phyloP scores from a whole-genome alignment of 2,113 vertebrate species.

The Eubucco bourcierii region DNA sequence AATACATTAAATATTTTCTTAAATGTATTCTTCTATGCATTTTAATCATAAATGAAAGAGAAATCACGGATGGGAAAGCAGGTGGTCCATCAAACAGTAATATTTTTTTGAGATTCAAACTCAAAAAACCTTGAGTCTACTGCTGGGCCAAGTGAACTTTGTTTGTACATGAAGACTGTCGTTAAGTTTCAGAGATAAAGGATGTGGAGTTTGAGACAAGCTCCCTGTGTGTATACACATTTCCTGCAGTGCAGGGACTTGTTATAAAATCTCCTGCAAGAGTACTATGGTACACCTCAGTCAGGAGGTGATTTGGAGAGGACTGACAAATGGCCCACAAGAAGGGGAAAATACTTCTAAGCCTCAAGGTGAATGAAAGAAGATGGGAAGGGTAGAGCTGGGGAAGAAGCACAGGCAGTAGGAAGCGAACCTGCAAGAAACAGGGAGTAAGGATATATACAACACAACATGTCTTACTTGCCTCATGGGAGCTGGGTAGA shows the following conservation, averaged over 20 bases:
- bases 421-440: not conserved
- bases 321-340: not conserved
- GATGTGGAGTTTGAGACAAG: not conserved
- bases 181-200: constrained; percentile 1
- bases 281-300: not conserved
- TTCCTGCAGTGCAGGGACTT: constrained; percentile 16
- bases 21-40: not conserved
- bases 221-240: not conserved
- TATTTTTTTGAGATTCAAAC: not conserved
- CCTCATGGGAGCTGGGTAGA: not conserved
- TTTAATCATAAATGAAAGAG: not conserved
- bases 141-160: not conserved
- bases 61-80: not conserved
- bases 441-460: not conserved
- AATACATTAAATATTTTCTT: not conserved
- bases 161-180: not conserved
- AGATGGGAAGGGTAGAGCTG: not conserved
- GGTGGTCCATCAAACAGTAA: not conserved
- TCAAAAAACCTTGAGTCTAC: not conserved
- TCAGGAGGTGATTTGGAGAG: not conserved
- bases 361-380: not conserved
- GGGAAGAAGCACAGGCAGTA: not conserved
- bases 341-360: not conserved
- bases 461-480: not conserved
- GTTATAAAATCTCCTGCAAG: not conserved